These are phyloP conservation scores for Sylvietta virens DNA, from an alignment of 2,113 vertebrate species.

Conservation along the genomic window DNA sequence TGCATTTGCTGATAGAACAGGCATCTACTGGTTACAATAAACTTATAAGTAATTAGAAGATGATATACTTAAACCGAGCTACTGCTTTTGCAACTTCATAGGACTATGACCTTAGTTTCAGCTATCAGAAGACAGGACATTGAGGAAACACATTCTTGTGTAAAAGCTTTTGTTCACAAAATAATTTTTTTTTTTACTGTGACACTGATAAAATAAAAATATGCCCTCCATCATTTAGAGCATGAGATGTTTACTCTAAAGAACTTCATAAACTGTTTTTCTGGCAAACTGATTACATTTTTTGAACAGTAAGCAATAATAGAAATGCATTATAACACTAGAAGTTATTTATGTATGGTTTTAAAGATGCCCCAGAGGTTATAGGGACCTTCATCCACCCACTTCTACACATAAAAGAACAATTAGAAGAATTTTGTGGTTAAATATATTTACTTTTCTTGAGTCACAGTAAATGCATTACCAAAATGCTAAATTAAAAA, in stretches of 20 bases:
- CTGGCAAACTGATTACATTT: background rate
- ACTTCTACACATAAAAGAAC: background rate
- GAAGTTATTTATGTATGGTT: background rate
- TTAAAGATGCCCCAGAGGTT: background rate
- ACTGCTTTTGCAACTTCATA: background rate
- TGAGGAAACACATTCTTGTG: background rate
- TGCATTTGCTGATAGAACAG: background rate
- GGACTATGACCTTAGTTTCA: background rate
- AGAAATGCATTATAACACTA: background rate
- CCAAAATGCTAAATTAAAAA: background rate
- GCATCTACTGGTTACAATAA: background rate
- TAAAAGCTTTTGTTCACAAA: background rate
- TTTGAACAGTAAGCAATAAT: background rate
- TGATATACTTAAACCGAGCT: background rate
- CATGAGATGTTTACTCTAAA: background rate
- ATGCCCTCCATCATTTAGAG: background rate
- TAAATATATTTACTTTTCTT: background rate
- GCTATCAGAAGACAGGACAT: background rate
- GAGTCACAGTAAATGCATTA: background rate
- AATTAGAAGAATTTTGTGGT: background rate
- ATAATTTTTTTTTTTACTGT: background rate
- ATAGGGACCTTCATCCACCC: background rate
- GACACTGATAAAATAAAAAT: background rate
- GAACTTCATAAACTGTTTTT: background rate
- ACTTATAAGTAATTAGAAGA: background rate